Percentiles rank a stretch among this genome's conserved stretches.
phyloP scores from a whole-genome alignment of 2,797 vertebrate species.

The Chaenodraco wilsoni region DNA sequence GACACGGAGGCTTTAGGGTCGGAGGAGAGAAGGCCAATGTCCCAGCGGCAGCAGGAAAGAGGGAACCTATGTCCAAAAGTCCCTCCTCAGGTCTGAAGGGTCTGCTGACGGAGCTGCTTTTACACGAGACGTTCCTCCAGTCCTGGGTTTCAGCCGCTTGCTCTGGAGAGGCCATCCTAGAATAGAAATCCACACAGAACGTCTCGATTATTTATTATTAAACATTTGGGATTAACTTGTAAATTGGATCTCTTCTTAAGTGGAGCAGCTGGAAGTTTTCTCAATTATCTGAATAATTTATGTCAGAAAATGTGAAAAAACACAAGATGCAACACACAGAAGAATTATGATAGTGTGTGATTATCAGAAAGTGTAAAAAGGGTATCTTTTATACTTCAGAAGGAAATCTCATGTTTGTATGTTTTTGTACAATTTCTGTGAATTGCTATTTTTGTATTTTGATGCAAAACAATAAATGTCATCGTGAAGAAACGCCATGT shows the following conservation, averaged over 20 bases:
- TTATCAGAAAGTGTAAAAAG: no score
- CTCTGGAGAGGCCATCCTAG: constrained; percentile 28
- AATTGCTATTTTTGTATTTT: no score
- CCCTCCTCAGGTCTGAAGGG: constrained; percentile 25
- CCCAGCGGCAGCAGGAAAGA: constrained; percentile 42
- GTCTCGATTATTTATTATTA: neutral
- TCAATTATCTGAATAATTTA: neutral
- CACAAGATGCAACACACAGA: neutral
- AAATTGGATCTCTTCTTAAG: neutral
- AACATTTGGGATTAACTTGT: neutral
- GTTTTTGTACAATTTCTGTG: no score
- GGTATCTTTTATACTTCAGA: no score
- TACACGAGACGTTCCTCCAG: constrained; percentile 10
- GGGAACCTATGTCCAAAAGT: constrained; percentile 26
- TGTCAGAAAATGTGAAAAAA: neutral
- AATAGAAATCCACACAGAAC: neutral
- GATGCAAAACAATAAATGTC: no score
- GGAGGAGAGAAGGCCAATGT: constrained; percentile 30
- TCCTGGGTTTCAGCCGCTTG: constrained; percentile 23
- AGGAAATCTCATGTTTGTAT: no score
- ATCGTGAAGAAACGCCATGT: no score
- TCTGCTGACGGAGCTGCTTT: neutral
- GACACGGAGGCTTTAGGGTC: constrained; percentile 2
- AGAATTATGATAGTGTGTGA: no score
- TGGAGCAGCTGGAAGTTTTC: neutral